Evolutionary conservation across 2,113 vertebrate species (phyloP).

Genomic region (Pavo muticus): DNA sequence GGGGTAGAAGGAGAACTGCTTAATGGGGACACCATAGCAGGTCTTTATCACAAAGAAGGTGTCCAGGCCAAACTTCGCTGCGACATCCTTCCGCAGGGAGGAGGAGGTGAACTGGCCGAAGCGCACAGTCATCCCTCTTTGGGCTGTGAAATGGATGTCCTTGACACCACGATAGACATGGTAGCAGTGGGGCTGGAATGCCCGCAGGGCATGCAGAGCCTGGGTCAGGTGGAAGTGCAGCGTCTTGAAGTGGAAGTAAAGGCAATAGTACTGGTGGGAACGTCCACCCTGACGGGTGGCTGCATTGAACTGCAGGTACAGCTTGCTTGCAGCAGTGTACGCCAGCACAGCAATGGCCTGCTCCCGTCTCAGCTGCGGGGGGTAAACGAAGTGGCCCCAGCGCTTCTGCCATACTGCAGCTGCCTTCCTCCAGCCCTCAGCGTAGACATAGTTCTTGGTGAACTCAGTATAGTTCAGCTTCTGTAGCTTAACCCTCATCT

Average conservation of each 20-base stretch:
- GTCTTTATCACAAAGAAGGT: conserved; percentile 72
- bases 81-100: not conserved
- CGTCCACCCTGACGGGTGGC: conserved; percentile 49
- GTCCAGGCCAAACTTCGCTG: conserved; percentile 58
- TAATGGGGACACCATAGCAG: conserved; percentile 52
- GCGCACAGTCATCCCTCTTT: not conserved
- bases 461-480: conserved; percentile 70
- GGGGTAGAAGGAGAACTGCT: conserved; percentile 53
- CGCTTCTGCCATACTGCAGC: conserved; percentile 50
- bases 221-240: conserved; percentile 75
- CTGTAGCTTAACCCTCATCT: conserved; percentile 45
- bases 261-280: conserved; percentile 48
- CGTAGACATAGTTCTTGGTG: not conserved
- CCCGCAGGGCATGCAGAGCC: conserved; percentile 51
- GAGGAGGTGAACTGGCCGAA: conserved; percentile 64
- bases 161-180: conserved; percentile 52
- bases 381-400: fast-evolving
- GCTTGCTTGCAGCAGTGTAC: conserved; percentile 39
- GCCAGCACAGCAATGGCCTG: conserved; percentile 64
- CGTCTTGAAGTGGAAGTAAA: conserved; percentile 62
- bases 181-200: not conserved
- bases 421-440: not conserved
- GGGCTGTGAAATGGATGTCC: conserved; percentile 28
- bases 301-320: conserved; percentile 54
- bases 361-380: not conserved